Conservation (phyloP, 2,888 invertebrate species). For the Gandaritis pyraliata region DNA sequence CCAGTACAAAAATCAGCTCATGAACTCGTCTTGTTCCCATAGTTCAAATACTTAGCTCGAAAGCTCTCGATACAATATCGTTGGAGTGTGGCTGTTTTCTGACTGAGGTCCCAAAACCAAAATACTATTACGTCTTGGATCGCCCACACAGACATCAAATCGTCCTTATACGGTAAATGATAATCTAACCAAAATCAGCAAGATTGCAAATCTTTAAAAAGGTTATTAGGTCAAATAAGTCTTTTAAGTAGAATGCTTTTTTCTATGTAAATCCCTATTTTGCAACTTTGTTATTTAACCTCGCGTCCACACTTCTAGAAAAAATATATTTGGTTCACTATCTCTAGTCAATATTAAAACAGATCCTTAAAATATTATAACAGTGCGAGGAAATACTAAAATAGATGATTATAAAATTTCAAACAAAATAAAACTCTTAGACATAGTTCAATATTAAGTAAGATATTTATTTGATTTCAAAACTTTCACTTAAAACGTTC, state of each 20-base stretch:
- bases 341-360: background rate
- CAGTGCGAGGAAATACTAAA: too few relatives aligned
- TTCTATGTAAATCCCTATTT: constrained; percentile 28
- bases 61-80: constrained; percentile 28
- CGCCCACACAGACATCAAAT: constrained; percentile 64
- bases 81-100: constrained; percentile 59
- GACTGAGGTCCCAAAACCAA: constrained; percentile 53
- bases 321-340: background rate
- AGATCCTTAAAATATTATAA: too few relatives aligned
- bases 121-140: constrained; percentile 58
- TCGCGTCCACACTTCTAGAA: background rate
- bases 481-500: constrained; percentile 31
- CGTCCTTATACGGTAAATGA: constrained; percentile 52
- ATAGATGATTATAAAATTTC: too few relatives aligned
- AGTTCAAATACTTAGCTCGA: constrained; percentile 8
- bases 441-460: constrained; percentile 11
- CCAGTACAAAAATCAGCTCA: constrained; percentile 26
- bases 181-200: constrained; percentile 50
- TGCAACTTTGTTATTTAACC: constrained; percentile 17
- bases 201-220: constrained; percentile 42
- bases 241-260: constrained; percentile 31
- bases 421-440: background rate
- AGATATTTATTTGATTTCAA: constrained; percentile 38
- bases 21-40: constrained; percentile 23
- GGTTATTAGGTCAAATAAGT: constrained; percentile 39